A percentile compares a stretch with the other conserved stretches of the same genome.
phyloP scores from a whole-genome alignment of 2,113 vertebrate species.

The Hippocampus barbouri region DNA sequence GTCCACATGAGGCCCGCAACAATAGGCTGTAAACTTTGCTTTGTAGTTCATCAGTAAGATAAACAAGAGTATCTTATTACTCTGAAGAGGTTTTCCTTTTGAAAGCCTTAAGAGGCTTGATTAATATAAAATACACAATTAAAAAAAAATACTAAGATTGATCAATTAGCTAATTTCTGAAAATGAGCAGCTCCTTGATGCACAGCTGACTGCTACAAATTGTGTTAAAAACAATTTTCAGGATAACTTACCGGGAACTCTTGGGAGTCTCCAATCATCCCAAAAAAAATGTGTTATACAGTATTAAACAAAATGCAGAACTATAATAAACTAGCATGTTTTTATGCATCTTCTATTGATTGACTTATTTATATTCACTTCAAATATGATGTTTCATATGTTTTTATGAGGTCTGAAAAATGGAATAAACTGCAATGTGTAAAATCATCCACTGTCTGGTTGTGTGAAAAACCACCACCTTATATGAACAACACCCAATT shows the following conservation, averaged over 20 bases:
- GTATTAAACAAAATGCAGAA: not conserved
- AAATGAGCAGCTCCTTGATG: not conserved
- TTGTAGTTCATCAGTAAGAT: not conserved
- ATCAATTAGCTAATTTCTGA: conserved; percentile 3
- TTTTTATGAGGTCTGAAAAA: conserved; percentile 35
- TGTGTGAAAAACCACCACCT: conserved; percentile 10
- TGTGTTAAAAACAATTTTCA: not conserved
- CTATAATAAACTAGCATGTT: conserved; percentile 22
- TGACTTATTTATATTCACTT: not conserved
- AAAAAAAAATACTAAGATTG: conserved; percentile 17
- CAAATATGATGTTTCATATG: conserved; percentile 35
- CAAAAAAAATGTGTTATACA: too few relatives aligned
- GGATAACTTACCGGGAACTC: not conserved
- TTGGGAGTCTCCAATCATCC: not conserved
- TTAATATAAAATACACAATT: not conserved
- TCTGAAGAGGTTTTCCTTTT: not conserved
- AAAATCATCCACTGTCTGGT: conserved; percentile 28
- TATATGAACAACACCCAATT: conserved; percentile 14
- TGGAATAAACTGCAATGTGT: conserved; percentile 52
- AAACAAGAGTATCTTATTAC: not conserved
- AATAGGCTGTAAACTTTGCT: not conserved
- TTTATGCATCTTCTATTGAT: conserved; percentile 16
- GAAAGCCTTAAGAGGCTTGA: not conserved
- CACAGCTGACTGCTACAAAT: not conserved
- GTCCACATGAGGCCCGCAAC: not conserved